A percentile compares a stretch with the other conserved stretches of the same genome.
Conservation (phyloP, 2,888 invertebrate genomes). For the Oasisia sp. region DNA sequence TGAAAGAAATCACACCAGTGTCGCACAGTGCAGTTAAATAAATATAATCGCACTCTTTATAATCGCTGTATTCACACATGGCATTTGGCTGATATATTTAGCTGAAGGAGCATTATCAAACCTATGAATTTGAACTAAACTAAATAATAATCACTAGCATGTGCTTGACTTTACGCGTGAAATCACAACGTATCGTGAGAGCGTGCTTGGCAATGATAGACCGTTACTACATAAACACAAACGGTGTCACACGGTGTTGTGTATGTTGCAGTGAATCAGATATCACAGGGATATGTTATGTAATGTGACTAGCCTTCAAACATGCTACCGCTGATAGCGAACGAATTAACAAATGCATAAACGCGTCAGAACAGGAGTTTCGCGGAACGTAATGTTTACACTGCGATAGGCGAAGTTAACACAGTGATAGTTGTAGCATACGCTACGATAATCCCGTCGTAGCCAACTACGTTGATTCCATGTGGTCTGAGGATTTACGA, state of each 20-base stretch:
- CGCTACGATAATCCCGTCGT: neutral
- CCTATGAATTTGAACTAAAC: neutral
- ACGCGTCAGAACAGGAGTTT: neutral
- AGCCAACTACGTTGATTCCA: neutral
- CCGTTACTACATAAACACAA: neutral
- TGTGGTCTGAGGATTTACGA: neutral
- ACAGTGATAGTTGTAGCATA: neutral
- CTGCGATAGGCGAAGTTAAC: neutral
- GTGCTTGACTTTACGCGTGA: neutral
- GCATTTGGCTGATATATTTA: neutral
- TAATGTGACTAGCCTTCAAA: neutral
- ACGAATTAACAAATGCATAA: slow-evolving; percentile 9
- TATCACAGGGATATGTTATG: neutral
- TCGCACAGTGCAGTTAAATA: too few species aligned
- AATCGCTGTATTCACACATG: neutral
- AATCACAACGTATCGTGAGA: neutral
- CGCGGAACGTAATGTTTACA: slow-evolving; percentile 9
- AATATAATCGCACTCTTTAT: neutral
- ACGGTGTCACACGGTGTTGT: neutral
- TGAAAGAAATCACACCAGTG: too few species aligned
- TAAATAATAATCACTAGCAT: neutral
- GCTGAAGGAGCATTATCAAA: neutral
- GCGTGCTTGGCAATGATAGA: neutral
- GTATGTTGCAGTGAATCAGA: neutral
- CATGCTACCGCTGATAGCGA: neutral